Percentiles rank a stretch among this genome's conserved stretches.
These are phyloP conservation scores for Drosophila miranda DNA, from an alignment of 1,140 invertebrate genomes.

Conservation along the genomic window DNA sequence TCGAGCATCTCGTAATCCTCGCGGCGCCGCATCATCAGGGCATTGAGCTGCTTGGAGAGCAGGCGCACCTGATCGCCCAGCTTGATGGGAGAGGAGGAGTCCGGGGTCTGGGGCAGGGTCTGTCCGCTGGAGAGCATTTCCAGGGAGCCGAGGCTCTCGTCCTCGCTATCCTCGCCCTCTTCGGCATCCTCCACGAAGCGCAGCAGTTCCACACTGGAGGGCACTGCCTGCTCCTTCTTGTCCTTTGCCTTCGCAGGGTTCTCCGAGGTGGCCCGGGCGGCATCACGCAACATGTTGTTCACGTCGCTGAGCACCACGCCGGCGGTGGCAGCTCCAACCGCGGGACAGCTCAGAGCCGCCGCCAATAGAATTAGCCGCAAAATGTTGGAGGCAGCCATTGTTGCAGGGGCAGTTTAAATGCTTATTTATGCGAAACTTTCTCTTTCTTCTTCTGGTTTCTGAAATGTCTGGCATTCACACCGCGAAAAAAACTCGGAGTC, in stretches of 20 bases:
- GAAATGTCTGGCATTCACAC: slow-evolving; percentile 36
- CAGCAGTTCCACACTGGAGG: slow-evolving; percentile 68
- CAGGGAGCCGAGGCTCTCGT: slow-evolving; percentile 40
- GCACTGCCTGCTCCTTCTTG: slow-evolving; percentile 6
- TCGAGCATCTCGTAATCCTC: slow-evolving; percentile 86
- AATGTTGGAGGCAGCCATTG: slow-evolving; percentile 42
- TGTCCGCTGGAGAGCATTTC: slow-evolving; percentile 39
- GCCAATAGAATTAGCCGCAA: slow-evolving; percentile 36
- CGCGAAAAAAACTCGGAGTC: slow-evolving; percentile 40
- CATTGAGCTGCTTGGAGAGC: slow-evolving; percentile 85
- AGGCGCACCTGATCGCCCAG: slow-evolving; percentile 83
- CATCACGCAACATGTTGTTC: slow-evolving; percentile 79
- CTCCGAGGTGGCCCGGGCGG: slow-evolving; percentile 41
- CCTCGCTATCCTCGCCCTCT: slow-evolving; percentile 31
- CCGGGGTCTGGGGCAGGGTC: slow-evolving; percentile 4
- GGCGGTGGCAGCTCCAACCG: slow-evolving; percentile 26
- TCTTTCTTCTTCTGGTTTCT: slow-evolving; percentile 2
- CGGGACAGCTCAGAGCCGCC: slow-evolving; percentile 32
- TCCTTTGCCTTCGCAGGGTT: slow-evolving; percentile 24
- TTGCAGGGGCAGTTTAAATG: slow-evolving; percentile 28
- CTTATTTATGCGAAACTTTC: slow-evolving; percentile 21
- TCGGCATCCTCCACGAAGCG: slow-evolving; percentile 71
- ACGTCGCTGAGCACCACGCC: slow-evolving; percentile 58
- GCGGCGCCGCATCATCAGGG: slow-evolving; percentile 85
- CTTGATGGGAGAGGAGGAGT: slow-evolving; percentile 32